These are phyloP conservation scores for Zygothrica quintamaculata DNA, from an alignment of 2,888 invertebrate species.

Conservation along the genomic window DNA sequence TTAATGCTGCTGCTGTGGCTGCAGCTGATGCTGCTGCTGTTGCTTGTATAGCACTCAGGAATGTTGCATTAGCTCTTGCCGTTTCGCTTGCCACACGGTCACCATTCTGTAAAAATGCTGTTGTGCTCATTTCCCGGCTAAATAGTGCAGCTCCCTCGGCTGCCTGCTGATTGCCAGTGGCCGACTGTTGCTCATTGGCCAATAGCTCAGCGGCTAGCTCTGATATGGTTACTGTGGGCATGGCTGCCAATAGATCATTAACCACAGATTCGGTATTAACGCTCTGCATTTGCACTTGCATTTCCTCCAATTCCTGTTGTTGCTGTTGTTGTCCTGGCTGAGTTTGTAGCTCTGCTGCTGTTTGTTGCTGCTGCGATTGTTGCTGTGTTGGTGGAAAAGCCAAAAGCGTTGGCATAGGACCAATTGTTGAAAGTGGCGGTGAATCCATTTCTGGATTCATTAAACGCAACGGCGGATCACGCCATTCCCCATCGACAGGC, in stretches of 20 bases:
- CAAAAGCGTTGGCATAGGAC: slow-evolving; percentile 35
- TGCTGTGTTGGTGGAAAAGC: slow-evolving; percentile 22
- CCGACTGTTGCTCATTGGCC: slow-evolving; percentile 36
- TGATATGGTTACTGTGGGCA: slow-evolving; percentile 22
- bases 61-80: too few species aligned
- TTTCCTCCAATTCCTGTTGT: background rate
- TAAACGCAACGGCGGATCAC: background rate
- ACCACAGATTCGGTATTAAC: slow-evolving; percentile 5
- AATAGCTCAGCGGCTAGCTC: slow-evolving; percentile 39
- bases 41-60: too few species aligned
- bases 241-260: slow-evolving; percentile 1
- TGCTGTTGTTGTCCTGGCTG: slow-evolving; percentile 1
- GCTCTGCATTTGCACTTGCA: background rate
- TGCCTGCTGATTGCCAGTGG: too few species aligned
- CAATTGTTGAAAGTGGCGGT: slow-evolving; percentile 38
- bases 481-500: slow-evolving; percentile 13
- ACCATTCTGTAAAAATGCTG: too few species aligned
- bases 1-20: too few species aligned
- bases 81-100: too few species aligned
- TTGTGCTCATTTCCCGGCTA: too few species aligned
- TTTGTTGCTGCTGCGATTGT: slow-evolving; percentile 19
- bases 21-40: too few species aligned
- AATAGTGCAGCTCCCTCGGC: background rate
- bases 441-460: slow-evolving; percentile 21
- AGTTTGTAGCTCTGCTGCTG: background rate